A percentile compares a stretch with the other conserved stretches of the same genome.
phyloP scores from a whole-genome alignment of 2,888 invertebrate genomes.

The Cephus rjabovi region DNA sequence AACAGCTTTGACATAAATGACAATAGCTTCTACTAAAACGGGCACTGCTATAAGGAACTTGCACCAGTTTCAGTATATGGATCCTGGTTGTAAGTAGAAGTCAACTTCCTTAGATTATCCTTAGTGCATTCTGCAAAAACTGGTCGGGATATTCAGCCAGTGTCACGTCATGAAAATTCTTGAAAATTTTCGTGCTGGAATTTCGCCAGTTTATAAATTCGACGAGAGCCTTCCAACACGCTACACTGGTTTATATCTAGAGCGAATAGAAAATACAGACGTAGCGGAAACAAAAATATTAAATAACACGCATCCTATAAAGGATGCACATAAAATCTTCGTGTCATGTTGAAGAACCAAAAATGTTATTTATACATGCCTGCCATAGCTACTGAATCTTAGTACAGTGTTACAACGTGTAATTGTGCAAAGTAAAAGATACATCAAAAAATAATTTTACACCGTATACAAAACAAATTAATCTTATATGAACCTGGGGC shows the following conservation, averaged over 20 bases:
- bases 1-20: neutral
- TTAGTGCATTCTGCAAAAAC: neutral
- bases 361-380: neutral
- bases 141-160: neutral
- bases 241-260: neutral
- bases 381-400: neutral
- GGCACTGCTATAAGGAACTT: neutral
- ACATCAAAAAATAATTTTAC: neutral
- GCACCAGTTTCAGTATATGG: neutral
- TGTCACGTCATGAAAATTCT: neutral
- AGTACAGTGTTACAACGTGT: neutral
- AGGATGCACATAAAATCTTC: neutral
- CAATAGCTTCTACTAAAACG: neutral
- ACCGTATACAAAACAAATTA: neutral
- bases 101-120: neutral
- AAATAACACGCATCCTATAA: neutral
- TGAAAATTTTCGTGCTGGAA: neutral
- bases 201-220: neutral
- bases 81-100: neutral
- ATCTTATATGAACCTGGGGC: neutral
- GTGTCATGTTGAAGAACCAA: neutral
- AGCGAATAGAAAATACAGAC: neutral
- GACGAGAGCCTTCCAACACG: neutral
- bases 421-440: neutral
- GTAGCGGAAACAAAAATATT: neutral